Evolutionary conservation across 1,140 invertebrate genomes (phyloP).

Genomic region (Stegodyphus mimosarum): DNA sequence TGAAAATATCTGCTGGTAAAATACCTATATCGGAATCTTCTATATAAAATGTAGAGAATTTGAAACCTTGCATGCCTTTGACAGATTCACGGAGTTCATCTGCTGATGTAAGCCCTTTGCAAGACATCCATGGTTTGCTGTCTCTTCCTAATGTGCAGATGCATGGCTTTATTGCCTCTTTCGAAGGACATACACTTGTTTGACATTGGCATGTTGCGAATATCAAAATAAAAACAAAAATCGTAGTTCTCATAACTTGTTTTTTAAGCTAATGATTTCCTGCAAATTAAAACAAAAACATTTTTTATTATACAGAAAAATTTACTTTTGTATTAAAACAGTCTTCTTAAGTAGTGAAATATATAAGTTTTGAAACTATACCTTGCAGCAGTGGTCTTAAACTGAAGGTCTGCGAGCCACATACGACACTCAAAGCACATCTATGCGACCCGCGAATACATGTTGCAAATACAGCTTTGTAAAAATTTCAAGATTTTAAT

Average conservation of each 20-base stretch:
- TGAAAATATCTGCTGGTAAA: slow-evolving; percentile 27
- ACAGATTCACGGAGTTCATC: neutral
- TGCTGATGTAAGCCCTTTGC: slow-evolving; percentile 17
- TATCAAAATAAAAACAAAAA: slow-evolving; percentile 11
- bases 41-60: neutral
- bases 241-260: neutral
- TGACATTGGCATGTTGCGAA: neutral
- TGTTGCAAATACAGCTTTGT: no score
- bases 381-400: no score
- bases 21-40: slow-evolving; percentile 19
- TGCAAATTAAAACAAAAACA: no score
- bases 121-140: slow-evolving; percentile 6
- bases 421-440: no score
- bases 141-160: neutral
- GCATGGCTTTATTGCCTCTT: slow-evolving; percentile 42
- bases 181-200: slow-evolving; percentile 1
- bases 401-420: no score
- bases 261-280: no score
- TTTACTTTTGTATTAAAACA: no score
- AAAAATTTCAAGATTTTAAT: no score
- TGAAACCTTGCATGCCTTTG: slow-evolving; percentile 24
- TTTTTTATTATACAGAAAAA: no score
- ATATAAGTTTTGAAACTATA: no score
- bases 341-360: no score
- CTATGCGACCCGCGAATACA: no score